Evolutionary conservation across 2,888 invertebrate species (phyloP).

Genomic region (Hirtodrosophila alboralis): DNA sequence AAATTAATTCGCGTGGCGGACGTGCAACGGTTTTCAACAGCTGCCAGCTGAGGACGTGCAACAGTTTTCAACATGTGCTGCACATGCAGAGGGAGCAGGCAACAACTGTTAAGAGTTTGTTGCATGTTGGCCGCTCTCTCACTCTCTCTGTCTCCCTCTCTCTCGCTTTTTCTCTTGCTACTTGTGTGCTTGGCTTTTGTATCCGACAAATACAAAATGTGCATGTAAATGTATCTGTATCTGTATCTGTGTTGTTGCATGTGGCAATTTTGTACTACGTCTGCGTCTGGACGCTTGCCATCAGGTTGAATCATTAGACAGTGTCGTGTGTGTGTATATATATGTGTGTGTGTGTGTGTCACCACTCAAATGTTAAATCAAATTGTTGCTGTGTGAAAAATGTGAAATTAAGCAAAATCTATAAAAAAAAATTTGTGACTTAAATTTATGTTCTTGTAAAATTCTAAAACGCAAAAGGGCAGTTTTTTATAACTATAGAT

Average conservation of each 20-base stretch:
- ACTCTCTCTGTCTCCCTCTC: not conserved
- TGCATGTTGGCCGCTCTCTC: constrained; percentile 32
- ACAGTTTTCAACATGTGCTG: constrained; percentile 64
- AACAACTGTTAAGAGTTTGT: constrained; percentile 31
- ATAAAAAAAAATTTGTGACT: no score
- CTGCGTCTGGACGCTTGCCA: constrained; percentile 42
- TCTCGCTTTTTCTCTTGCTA: no score
- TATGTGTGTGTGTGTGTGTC: not conserved
- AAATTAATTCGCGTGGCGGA: constrained; percentile 75
- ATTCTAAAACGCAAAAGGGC: no score
- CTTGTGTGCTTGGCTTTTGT: constrained; percentile 1
- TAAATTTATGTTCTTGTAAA: no score
- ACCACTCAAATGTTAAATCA: constrained; percentile 2
- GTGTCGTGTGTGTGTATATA: constrained; percentile 5
- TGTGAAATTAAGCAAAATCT: no score
- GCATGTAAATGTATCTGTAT: constrained; percentile 14
- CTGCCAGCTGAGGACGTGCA: constrained; percentile 61
- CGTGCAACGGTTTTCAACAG: constrained; percentile 77
- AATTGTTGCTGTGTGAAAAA: no score
- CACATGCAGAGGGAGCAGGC: constrained; percentile 61
- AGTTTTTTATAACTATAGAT: no score
- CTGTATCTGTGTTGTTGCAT: constrained; percentile 5
- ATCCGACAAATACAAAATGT: constrained; percentile 21
- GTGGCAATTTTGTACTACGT: constrained; percentile 12
- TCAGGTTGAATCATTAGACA: constrained; percentile 56